Base-by-base conservation (phyloP, 2,888 invertebrate species). In the Leucozona laternaria region DNA sequence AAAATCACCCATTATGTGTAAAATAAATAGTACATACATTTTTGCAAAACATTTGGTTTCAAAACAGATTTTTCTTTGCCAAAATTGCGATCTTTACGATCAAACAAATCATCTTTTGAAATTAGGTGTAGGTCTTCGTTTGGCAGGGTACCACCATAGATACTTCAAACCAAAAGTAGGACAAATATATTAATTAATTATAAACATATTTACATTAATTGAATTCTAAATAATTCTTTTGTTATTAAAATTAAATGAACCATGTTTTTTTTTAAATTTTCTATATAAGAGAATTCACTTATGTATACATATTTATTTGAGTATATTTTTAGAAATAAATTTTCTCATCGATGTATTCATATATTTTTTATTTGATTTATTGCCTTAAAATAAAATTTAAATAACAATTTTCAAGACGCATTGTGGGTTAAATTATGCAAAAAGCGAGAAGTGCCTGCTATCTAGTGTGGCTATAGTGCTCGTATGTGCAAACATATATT, bases 101-200 rank as follows among this genome's bases (percentile, higher is more conserved):
- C 20, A 58, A 37, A 75, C 58, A 58, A 60, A 50, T 34, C 40
- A 60, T 75, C 31, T 40, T 45, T 34, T 7, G 11, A 43, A 82
- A 78, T 50, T 40, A 50, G 82, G 82, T 82, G 82, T 82, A 82
- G 82, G 82, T 82, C 78, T 43, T 40, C n/a, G 43, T 40, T 43
- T 72, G 81, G 40, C 79, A 81, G 28, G 70, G 50, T 66, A 48
- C 3, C 20, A 1, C 6, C n/a, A n/a, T 37, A 45, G 22, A 22
- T 48, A 81, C 22, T 64, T 57, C 8, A 28, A 11, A 40, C 15
- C 17, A 31, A 82, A 82, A 78, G 82, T 82, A 72, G 82, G 66
- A 82, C 82, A 72, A 43, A 22, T 34, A 31, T 50, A 82, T 78
- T 78, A 78, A 78, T 82, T 82, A 28, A 4, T 17, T 40, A 60